Base-by-base conservation (phyloP, 2,888 invertebrate species). In the Dioctria linearis region DNA sequence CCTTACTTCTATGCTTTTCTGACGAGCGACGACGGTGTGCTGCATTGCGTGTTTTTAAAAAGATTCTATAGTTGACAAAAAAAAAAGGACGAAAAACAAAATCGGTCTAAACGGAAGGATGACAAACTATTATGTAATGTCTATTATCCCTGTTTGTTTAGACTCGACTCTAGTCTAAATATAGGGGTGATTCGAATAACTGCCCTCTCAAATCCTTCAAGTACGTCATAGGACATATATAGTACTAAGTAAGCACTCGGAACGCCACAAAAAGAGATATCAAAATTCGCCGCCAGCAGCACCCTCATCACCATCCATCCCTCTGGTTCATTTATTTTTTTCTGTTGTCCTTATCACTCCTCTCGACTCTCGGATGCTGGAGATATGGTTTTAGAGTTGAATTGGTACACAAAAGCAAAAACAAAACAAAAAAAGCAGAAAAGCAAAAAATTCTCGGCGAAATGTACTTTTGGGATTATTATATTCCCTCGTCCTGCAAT, bases 121-220 rank as follows among this genome's bases (percentile, higher is more conserved):
- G 61, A 61, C 61, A 61, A 61, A 61, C 61, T 61, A 61, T 73
- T 73, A 51, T 57, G 51, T 73, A 57, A 51, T 57, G 49, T 73
- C 73, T 73, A 57, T 75, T 75, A 75, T 59, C 13, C 57, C 8
- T 75, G 73, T 75, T 75, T 75, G 73, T 75, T 75, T 75, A 54
- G 73, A 75, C 73, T 49, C 25, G 65, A 78, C 49, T 54, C 61
- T 13, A 25, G 61, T 61, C 61, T 63, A 49, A 78, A 46, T 39
- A 78, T 49, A 69, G 69, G 69, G 69, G 51, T 51, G 69, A 49
- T 49, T 25, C 37, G 37, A 51, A 69, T 49, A 49, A 6, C 3
- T 61, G 37, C 61, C 61, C 61, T 39, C 13, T 59, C 39, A 39
- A 39, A 61, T 61, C 39, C 61, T 25, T 61, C 61, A 61, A 61